Base-by-base conservation (phyloP, 2,888 invertebrate genomes). In the Unio pictorum region DNA sequence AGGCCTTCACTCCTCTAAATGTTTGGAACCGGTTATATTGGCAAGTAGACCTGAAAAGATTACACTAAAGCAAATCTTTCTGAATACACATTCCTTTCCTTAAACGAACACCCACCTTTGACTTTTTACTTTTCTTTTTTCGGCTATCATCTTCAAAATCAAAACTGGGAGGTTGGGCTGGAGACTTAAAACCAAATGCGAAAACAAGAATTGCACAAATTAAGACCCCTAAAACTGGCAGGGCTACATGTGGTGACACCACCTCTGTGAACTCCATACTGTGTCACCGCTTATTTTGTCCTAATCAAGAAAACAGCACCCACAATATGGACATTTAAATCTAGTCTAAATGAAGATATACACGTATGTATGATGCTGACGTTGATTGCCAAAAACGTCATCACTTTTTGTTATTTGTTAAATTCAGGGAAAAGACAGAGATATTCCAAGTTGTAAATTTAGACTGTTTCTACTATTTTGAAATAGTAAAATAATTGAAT, bases 161-260 rank as follows among this genome's bases (percentile, higher is more conserved):
- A 73, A 87, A 86, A 76, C 86, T 86, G 60, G 86, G 86, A 67
- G 95, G 95, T 91, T 95, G 94, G 89, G 94, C 94, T 80, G 94
- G 93, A 75, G 94, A 93, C 91, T 94, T 94, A 91, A 95, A 94
- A 76, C 95, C 95, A 90, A 94, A 95, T 78, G 93, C 93, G 91
- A 94, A 95, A 84, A 95, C 94, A 82, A 95, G 91, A 81, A 94
- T 91, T 80, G 94, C 94, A 89, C 93, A 93, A 82, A 94, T 90
- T 87, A 94, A 92, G 84, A 95, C 94, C 88, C 93, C 90, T 63
- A 92, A 91, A 66, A 93, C 92, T 72, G 93, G 93, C 68, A 93
- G 87, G 71, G 92, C 92, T 84, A 92, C 91, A 78, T 92, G 91
- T 71, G 91, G 90, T 81, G 90, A 90, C 72, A 86, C 85, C 28